Evolutionary conservation across 2,888 invertebrate genomes (phyloP).

Genomic region (Euclidia mi): DNA sequence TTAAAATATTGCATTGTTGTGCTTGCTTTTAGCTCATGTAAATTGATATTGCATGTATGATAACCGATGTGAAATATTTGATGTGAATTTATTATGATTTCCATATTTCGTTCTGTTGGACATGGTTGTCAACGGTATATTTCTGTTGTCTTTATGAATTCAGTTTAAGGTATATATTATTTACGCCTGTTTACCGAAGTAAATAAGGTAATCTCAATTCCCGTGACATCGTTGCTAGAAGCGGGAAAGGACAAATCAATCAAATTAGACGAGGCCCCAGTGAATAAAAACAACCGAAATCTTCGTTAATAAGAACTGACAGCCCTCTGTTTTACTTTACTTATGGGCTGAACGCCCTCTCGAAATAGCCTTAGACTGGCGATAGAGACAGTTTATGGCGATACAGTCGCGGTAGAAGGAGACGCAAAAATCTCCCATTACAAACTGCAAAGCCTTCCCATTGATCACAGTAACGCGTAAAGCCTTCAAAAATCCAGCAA

Average conservation of each 20-base stretch:
- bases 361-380: conserved; percentile 68
- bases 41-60: conserved; percentile 41
- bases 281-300: conserved; percentile 69
- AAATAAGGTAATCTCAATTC: neutral
- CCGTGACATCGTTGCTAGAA: conserved; percentile 3
- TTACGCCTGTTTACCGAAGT: no score
- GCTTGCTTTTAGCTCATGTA: conserved; percentile 27
- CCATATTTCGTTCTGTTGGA: neutral
- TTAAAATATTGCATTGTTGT: conserved; percentile 29
- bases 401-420: conserved; percentile 56
- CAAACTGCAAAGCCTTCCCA: conserved; percentile 83
- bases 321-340: conserved; percentile 61
- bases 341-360: conserved; percentile 67
- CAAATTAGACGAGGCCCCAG: conserved; percentile 62
- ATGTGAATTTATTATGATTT: neutral
- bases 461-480: conserved; percentile 87
- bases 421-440: conserved; percentile 78
- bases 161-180: no score
- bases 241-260: conserved; percentile 62
- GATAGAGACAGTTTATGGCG: conserved; percentile 61
- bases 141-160: no score
- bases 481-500: conserved; percentile 87
- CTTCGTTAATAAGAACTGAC: conserved; percentile 81
- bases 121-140: no score
- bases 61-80: conserved; percentile 2